Conservation (phyloP, 1,140 invertebrate species). For the Pantala flavescens region DNA sequence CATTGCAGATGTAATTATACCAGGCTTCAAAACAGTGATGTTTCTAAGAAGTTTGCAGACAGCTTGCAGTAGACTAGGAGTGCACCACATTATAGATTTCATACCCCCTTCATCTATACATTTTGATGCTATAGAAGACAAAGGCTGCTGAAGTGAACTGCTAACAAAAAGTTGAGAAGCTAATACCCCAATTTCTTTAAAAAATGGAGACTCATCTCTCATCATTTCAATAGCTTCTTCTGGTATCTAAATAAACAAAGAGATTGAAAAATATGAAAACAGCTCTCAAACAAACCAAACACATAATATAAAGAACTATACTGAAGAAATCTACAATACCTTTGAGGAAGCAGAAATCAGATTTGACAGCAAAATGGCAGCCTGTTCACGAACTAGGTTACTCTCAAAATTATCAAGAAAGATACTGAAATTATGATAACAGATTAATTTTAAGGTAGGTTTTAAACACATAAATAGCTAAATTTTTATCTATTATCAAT, state of each 20-base stretch:
- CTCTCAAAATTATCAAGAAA: constrained; percentile 34
- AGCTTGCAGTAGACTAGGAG: constrained; percentile 37
- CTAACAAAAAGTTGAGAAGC: background rate
- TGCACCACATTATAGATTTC: constrained; percentile 25
- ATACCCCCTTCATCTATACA: background rate
- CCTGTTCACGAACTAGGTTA: constrained; percentile 34
- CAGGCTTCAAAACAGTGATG: constrained; percentile 34
- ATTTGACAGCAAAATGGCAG: constrained; percentile 33
- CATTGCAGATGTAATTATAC: constrained; percentile 29
- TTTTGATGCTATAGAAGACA: background rate
- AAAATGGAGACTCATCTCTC: constrained; percentile 24
- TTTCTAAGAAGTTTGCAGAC: constrained; percentile 36
- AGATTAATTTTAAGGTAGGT: too few species aligned
- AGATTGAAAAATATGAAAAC: constrained; percentile 20
- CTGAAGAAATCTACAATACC: background rate
- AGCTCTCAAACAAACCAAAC: too few species aligned
- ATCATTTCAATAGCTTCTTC: constrained; percentile 17
- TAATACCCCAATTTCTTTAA: constrained; percentile 18
- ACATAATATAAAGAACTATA: background rate
- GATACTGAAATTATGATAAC: constrained; percentile 23
- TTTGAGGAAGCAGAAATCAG: constrained; percentile 25
- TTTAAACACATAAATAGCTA: too few species aligned
- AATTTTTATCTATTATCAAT: too few species aligned
- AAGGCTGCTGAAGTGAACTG: background rate
- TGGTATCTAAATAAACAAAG: constrained; percentile 18